These are phyloP conservation scores for Amaurobius ferox DNA, from an alignment of 2,888 invertebrate species.

Conservation along the genomic window DNA sequence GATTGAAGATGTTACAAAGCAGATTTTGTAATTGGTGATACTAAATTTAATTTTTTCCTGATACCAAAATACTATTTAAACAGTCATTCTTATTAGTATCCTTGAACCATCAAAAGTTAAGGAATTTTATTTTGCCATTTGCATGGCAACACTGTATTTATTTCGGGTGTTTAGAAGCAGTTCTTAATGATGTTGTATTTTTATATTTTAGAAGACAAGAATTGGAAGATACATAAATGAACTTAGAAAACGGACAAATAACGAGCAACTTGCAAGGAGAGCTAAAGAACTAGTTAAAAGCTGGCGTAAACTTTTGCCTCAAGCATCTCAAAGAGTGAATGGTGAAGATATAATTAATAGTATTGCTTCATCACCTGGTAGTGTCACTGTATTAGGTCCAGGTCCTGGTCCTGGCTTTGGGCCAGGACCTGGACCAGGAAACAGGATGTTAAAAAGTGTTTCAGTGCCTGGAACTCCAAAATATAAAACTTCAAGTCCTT, in stretches of 20 bases:
- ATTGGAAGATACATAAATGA: conserved; percentile 95
- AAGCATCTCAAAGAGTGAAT: conserved; percentile 73
- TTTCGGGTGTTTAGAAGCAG: too few relatives aligned
- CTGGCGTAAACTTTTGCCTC: conserved; percentile 87
- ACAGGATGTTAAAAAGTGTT: conserved; percentile 32
- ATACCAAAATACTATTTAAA: too few relatives aligned
- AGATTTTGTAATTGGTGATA: too few relatives aligned
- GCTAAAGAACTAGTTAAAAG: conserved; percentile 93
- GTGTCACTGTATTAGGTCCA: conserved; percentile 60
- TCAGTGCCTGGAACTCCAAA: conserved; percentile 65
- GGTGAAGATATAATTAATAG: conserved; percentile 75
- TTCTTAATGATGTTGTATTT: conserved; percentile 24
- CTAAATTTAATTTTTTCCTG: too few relatives aligned
- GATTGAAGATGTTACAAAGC: too few relatives aligned
- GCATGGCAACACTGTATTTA: too few relatives aligned
- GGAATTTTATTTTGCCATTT: too few relatives aligned
- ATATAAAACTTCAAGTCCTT: conserved; percentile 75
- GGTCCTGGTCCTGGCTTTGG: conserved; percentile 74
- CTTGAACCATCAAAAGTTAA: too few relatives aligned
- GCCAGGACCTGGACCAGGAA: conserved; percentile 66
- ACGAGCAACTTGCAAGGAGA: conserved; percentile 89
- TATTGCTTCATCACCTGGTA: conserved; percentile 44
- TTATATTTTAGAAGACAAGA: conserved; percentile 88
- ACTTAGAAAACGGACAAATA: conserved; percentile 88
- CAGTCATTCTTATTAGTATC: too few relatives aligned